phyloP scores from a whole-genome alignment of 2,888 invertebrate genomes.

The Sinelater perroti region DNA sequence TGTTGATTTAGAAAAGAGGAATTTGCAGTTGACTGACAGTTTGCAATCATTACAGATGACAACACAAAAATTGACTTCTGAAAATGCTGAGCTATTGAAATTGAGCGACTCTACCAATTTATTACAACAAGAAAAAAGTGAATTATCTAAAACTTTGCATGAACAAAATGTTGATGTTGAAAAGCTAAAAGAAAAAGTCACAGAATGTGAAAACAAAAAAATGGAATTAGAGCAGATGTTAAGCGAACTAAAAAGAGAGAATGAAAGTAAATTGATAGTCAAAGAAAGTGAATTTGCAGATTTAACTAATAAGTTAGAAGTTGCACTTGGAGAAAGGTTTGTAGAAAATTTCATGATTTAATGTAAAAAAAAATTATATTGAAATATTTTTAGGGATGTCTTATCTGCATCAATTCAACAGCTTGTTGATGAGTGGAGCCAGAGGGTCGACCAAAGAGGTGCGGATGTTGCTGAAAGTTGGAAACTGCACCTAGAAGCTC shows the following conservation, averaged over 20 bases:
- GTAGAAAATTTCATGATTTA: background rate
- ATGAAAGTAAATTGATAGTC: slow-evolving; percentile 47
- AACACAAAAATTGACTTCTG: slow-evolving; percentile 46
- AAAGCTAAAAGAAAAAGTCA: slow-evolving; percentile 59
- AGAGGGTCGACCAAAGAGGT: slow-evolving; percentile 72
- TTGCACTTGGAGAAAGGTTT: slow-evolving; percentile 9
- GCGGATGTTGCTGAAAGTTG: slow-evolving; percentile 75
- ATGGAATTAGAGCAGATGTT: slow-evolving; percentile 18
- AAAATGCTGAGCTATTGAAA: slow-evolving; percentile 49
- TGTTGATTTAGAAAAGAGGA: slow-evolving; percentile 51
- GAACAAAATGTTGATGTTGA: slow-evolving; percentile 54
- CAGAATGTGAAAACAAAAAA: slow-evolving; percentile 27
- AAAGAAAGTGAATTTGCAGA: slow-evolving; percentile 56
- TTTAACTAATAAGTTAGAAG: slow-evolving; percentile 48
- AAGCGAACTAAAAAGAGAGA: slow-evolving; percentile 42
- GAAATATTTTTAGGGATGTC: slow-evolving; percentile 8
- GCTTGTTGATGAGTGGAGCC: slow-evolving; percentile 60
- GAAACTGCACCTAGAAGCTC: slow-evolving; percentile 73
- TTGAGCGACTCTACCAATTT: slow-evolving; percentile 47
- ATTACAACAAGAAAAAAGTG: slow-evolving; percentile 52
- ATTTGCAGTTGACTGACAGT: slow-evolving; percentile 52
- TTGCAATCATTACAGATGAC: slow-evolving; percentile 42
- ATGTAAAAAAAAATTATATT: background rate
- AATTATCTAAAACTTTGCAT: slow-evolving; percentile 54
- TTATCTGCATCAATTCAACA: slow-evolving; percentile 44